Base-by-base conservation (phyloP, 2,797 vertebrate species). In the Apogon hyalosoma region DNA sequence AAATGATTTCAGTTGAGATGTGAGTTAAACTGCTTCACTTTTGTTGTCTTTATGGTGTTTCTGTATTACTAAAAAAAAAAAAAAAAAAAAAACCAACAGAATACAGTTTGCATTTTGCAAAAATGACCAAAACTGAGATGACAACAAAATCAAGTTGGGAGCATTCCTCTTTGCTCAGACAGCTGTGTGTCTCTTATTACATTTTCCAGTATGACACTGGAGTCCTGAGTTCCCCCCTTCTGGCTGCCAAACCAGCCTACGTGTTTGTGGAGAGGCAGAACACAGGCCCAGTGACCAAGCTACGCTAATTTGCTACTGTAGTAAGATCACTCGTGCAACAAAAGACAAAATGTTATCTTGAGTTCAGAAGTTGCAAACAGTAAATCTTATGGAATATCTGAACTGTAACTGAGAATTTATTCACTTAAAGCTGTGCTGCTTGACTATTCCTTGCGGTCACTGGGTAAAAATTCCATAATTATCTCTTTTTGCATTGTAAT, bases 171-270 rank as follows among this genome's bases (percentile, higher is more conserved):
- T 63, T 28, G 48, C 67, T 75, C 48, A 57, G 74, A 83, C 90
- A 92, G 89, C 82, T 89, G 85, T 75, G 62, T 64, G 87, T 78
- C 82, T 93, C 91, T 67, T 73, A 69, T 92, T 93, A 90, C 91
- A 90, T 91, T 91, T 92, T 92, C 87, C 91, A 92, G 83, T 78
- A 63, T 77, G 83, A 89, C 81, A 72, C 69, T 73, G 59, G 71
- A 67, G 72, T 79, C 74, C 83, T 50, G 76, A 82, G 79, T 86
- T 86, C 72, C 77, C 72, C 76, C 6, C n/a, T 62, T 53, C 46
- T 63, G 60, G 57, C 78, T 88, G 87, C 89, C 88, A 90, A 83
- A 80, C 69, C 69, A 70, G 69, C 77, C 84, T 71, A 69, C 70
- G 8, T 84, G 75, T 84, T 82, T 75, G 81, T 16, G 58, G 45